A percentile compares a stretch with the other conserved stretches of the same genome.
Conservation (phyloP, 2,113 vertebrate species). For the Turdus rufiventris region DNA sequence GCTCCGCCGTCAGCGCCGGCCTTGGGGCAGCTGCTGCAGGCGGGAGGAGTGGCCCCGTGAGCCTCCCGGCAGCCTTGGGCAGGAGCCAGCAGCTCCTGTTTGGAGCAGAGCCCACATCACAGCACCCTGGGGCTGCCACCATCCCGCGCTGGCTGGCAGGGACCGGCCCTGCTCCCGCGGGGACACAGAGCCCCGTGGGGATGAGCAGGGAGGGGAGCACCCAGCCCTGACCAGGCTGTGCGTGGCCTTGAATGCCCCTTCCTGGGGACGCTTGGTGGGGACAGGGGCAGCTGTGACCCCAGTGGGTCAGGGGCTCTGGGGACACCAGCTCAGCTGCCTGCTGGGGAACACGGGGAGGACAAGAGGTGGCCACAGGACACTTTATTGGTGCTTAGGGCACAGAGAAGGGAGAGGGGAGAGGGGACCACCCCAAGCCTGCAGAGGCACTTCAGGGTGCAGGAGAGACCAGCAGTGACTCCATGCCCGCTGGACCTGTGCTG, state of each 20-base stretch:
- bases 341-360: neutral
- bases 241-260: neutral
- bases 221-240: neutral
- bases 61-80: constrained; percentile 3
- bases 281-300: neutral
- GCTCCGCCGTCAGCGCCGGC: neutral
- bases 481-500: fast-evolving
- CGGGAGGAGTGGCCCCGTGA: neutral
- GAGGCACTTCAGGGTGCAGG: fast-evolving
- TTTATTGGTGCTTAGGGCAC: neutral
- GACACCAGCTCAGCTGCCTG: neutral
- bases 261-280: neutral
- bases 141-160: fast-evolving
- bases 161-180: fast-evolving
- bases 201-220: neutral
- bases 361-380: neutral
- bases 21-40: neutral
- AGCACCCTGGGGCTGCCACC: neutral
- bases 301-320: neutral
- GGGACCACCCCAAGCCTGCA: fast-evolving
- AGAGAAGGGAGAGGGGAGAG: fast-evolving
- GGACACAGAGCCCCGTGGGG: neutral
- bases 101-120: fast-evolving
- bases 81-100: neutral
- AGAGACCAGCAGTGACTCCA: fast-evolving